These are phyloP conservation scores for Oxyura jamaicensis DNA, from an alignment of 2,113 vertebrate species.

Conservation along the genomic window DNA sequence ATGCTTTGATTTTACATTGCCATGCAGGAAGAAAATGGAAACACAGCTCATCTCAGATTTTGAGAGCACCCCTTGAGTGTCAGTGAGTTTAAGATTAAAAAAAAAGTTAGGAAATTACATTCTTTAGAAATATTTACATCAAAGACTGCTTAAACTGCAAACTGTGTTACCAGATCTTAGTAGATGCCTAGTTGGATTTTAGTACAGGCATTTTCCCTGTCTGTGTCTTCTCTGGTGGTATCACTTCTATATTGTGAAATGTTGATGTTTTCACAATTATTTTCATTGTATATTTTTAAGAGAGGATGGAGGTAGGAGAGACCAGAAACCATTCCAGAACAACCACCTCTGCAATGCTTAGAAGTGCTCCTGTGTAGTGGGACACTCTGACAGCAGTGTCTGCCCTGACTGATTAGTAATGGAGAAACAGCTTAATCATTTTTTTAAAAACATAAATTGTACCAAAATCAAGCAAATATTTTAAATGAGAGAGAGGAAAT, in stretches of 20 bases:
- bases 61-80: background rate
- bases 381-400: background rate
- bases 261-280: background rate
- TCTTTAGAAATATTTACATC: background rate
- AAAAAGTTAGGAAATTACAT: background rate
- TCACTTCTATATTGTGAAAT: background rate
- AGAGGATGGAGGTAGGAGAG: background rate
- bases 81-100: background rate
- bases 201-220: background rate
- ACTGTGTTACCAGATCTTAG: background rate
- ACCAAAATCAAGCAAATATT: background rate
- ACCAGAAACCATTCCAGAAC: background rate
- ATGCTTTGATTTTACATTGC: background rate
- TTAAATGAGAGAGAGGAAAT: background rate
- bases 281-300: background rate
- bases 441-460: background rate
- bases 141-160: background rate
- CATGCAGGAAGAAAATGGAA: background rate
- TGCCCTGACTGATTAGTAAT: background rate
- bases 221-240: background rate
- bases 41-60: fast-evolving
- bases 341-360: background rate
- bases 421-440: background rate
- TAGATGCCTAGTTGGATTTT: background rate
- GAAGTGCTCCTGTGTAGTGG: background rate